Evolutionary conservation across 2,113 vertebrate genomes (phyloP).

Genomic region (Anser brachyrhynchus): DNA sequence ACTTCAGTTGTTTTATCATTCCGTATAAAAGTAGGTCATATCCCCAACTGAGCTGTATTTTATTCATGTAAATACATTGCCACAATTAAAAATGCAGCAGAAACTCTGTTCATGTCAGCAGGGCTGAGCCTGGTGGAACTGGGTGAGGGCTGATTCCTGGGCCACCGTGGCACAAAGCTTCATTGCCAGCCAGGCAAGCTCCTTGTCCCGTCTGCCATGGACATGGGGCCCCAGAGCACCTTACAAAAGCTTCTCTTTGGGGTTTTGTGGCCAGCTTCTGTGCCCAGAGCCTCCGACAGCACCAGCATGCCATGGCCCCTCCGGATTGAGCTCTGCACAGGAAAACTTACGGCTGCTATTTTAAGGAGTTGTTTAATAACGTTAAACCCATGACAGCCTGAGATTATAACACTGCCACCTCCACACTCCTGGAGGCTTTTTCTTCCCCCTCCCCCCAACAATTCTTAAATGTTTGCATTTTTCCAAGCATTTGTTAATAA

Average conservation of each 20-base stretch:
- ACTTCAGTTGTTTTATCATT: background rate
- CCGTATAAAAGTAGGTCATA: conserved; percentile 58
- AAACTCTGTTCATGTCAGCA: background rate
- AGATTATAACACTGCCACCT: conserved; percentile 62
- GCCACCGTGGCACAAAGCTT: background rate
- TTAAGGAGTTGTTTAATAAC: conserved; percentile 51
- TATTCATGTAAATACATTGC: conserved; percentile 64
- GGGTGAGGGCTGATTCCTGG: background rate
- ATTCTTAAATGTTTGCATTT: conserved; percentile 12
- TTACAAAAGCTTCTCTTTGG: background rate
- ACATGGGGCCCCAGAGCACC: fast-evolving
- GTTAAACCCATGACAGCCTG: conserved; percentile 40
- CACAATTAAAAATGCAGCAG: conserved; percentile 69
- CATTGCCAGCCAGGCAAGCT: background rate
- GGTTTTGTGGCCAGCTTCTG: background rate
- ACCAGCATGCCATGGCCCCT: background rate
- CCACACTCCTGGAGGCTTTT: conserved; percentile 39
- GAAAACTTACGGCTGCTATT: conserved; percentile 54
- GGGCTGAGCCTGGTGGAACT: background rate
- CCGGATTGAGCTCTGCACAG: conserved; percentile 34
- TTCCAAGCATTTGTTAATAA: background rate
- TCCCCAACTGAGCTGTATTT: conserved; percentile 47
- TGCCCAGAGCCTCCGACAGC: background rate
- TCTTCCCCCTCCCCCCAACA: background rate
- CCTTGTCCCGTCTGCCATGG: fast-evolving